These are phyloP conservation scores for Thymelicus acteon DNA, from an alignment of 2,888 invertebrate species.

Conservation along the genomic window DNA sequence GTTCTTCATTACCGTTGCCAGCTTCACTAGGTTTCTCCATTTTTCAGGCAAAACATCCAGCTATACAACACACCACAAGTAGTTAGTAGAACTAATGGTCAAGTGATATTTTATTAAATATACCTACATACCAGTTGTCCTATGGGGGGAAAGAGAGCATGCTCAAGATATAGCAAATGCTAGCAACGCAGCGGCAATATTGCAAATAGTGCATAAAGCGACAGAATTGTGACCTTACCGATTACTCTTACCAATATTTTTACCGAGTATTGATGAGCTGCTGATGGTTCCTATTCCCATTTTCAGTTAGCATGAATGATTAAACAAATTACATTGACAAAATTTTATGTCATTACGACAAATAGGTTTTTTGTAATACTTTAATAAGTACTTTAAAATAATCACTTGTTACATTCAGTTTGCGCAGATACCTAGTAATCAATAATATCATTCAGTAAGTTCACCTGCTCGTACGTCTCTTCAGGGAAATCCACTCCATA, in stretches of 20 bases:
- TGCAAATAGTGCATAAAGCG: not conserved
- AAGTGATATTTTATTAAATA: constrained; percentile 1
- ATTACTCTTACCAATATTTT: constrained; percentile 71
- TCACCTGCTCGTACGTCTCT: constrained; percentile 89
- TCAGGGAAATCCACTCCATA: constrained; percentile 96
- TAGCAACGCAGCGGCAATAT: not conserved
- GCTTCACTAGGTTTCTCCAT: constrained; percentile 94
- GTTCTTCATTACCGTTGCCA: constrained; percentile 93
- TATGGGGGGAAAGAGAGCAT: constrained; percentile 16
- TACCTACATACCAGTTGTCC: constrained; percentile 13
- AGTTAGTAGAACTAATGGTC: not conserved
- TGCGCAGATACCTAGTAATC: no score
- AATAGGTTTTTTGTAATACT: not conserved
- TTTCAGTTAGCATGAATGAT: not conserved
- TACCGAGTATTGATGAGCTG: constrained; percentile 65
- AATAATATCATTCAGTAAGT: not conserved
- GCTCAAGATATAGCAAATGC: constrained; percentile 26
- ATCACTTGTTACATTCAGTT: no score
- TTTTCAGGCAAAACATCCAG: constrained; percentile 93
- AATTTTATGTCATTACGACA: no score
- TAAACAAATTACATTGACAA: constrained; percentile 15
- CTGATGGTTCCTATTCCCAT: constrained; percentile 47
- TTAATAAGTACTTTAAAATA: constrained; percentile 20
- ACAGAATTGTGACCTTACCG: constrained; percentile 24
- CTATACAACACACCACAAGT: constrained; percentile 49